These are phyloP conservation scores for Polia nebulosa DNA, from an alignment of 2,888 invertebrate genomes.

Conservation along the genomic window DNA sequence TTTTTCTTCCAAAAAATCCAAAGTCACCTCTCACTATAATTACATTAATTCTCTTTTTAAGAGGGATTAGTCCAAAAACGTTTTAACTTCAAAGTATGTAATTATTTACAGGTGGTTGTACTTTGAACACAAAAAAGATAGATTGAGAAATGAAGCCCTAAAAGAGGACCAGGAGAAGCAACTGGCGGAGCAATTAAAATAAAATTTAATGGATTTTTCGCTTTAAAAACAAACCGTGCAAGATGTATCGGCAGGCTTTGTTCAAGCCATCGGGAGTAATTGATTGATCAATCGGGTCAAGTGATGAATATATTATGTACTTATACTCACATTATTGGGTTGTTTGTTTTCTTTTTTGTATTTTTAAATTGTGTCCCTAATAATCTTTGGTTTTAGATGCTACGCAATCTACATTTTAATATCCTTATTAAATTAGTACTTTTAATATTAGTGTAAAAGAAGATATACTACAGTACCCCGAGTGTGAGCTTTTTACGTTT, in stretches of 20 bases:
- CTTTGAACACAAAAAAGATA: conserved; percentile 91
- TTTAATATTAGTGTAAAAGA: background rate
- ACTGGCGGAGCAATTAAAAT: conserved; percentile 58
- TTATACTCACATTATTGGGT: conserved; percentile 17
- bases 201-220: conserved; percentile 35
- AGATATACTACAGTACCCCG: background rate
- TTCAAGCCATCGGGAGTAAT: conserved; percentile 31
- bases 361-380: background rate
- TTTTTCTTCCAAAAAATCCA: conserved; percentile 3
- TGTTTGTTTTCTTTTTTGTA: background rate
- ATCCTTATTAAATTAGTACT: too few relatives aligned
- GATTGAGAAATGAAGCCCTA: conserved; percentile 72
- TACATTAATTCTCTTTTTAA: conserved; percentile 10
- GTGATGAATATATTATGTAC: conserved; percentile 49
- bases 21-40: background rate
- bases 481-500: too few relatives aligned
- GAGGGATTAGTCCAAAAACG: conserved; percentile 22
- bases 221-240: conserved; percentile 28
- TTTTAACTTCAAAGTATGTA: conserved; percentile 38
- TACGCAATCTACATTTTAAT: too few relatives aligned
- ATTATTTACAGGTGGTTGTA: conserved; percentile 92
- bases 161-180: conserved; percentile 77
- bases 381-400: too few relatives aligned
- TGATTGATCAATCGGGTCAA: conserved; percentile 43
- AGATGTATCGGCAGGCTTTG: conserved; percentile 41